These are phyloP conservation scores for Brienomyrus brachyistius DNA, from an alignment of 2,113 vertebrate species.

Conservation along the genomic window DNA sequence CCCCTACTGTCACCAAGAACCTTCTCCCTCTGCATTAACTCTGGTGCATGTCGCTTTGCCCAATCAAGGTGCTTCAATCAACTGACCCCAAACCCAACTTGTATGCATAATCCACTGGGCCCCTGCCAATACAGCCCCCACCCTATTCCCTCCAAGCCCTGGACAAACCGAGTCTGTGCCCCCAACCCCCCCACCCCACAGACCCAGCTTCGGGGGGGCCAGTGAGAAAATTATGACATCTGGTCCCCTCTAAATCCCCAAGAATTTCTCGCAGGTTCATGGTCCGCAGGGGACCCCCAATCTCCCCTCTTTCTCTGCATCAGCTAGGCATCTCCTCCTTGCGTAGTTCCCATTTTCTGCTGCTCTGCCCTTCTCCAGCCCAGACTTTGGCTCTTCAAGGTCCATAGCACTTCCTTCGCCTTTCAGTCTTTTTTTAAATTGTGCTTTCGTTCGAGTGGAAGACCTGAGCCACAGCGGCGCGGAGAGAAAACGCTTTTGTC, in stretches of 20 bases:
- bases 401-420: constrained; percentile 58
- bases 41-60: no score
- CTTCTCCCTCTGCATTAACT: not conserved
- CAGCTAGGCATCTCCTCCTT: constrained; percentile 42
- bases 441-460: constrained; percentile 32
- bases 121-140: constrained; percentile 48
- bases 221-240: constrained; percentile 74
- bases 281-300: constrained; percentile 47
- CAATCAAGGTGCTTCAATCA: not conserved
- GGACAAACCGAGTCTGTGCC: constrained; percentile 8
- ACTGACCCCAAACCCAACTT: constrained; percentile 30
- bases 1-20: not conserved
- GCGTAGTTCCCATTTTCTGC: constrained; percentile 33
- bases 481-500: constrained; percentile 53
- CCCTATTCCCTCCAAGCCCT: constrained; percentile 50
- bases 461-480: constrained; percentile 25
- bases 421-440: constrained; percentile 38
- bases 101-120: constrained; percentile 61
- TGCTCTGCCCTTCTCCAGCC: constrained; percentile 18
- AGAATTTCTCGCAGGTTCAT: constrained; percentile 64
- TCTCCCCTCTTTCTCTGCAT: constrained; percentile 44
- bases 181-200: constrained; percentile 25
- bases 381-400: constrained; percentile 52
- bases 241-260: constrained; percentile 67
- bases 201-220: constrained; percentile 44